Base-by-base conservation (phyloP, 2,113 vertebrate species). In the Polypterus bichir region DNA sequence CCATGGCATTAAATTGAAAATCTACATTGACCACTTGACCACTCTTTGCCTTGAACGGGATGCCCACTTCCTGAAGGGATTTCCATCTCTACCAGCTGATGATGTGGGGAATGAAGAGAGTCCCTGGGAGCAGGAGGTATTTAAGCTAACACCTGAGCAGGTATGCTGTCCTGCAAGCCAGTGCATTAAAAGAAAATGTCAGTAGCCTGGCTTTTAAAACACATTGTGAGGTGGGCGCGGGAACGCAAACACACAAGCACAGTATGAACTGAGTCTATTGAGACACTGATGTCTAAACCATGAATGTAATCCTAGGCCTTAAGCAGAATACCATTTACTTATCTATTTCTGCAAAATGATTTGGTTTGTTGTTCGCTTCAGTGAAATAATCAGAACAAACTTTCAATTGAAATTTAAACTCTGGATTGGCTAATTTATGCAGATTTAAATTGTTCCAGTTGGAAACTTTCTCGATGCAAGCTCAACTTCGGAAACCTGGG, bases 31-130 rank as follows among this genome's bases (percentile, higher is more conserved):
- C 83, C 88, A 90, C 83, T 88, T 88, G 81, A 90, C 86, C 87
- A 90, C 91, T 87, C 86, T 92, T 89, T 88, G 79, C 87, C 86
- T 85, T 85, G 83, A 88, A 88, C 81, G 87, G 81, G 85, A 82
- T 86, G 80, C 78, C 81, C 79, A 84, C 76, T 89, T 85, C 76
- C 81, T 81, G 82, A 77, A 80, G 82, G 81, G 83, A 82, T 77
- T 68, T 88, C 82, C 81, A 82, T 80, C 86, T 88, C 85, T 88
- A 83, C 81, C 81, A 82, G 77, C 81, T 83, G 79, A 79, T 75
- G 83, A 82, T 85, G 84, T 86, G 82, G 83, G 88, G 70, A 83
- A 85, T 77, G 86, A 85, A 77, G 83, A 62, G 67, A 65, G 60
- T 64, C 62, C 60, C 66, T 73, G 73, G 76, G 72, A 76, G 76